These are phyloP conservation scores for Ptilorrhoa leucosticta DNA, from an alignment of 2,113 vertebrate genomes.

Conservation along the genomic window DNA sequence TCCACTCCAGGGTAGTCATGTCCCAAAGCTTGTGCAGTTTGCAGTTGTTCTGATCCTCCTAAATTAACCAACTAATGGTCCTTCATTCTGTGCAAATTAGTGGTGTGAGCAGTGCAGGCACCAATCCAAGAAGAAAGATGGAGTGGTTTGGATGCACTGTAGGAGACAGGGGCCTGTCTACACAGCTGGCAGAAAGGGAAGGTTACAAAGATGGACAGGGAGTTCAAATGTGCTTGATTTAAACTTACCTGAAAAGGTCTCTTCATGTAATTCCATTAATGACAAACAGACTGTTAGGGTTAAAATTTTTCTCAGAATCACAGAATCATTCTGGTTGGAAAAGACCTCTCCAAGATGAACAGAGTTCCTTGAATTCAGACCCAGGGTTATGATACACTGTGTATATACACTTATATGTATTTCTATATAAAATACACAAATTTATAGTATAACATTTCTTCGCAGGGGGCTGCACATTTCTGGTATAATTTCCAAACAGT, in stretches of 20 bases:
- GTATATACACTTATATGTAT: rapidly evolving
- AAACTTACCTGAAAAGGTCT: neutral
- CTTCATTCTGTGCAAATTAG: neutral
- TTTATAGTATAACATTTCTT: neutral
- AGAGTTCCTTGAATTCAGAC: too few relatives aligned
- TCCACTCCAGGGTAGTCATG: too few relatives aligned
- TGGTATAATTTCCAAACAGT: neutral
- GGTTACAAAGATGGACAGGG: neutral
- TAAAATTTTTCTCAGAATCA: neutral
- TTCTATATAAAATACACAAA: neutral
- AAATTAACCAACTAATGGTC: neutral
- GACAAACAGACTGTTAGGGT: neutral
- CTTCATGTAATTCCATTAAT: neutral
- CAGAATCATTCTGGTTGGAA: neutral
- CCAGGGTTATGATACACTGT: neutral
- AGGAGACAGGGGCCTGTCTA: neutral
- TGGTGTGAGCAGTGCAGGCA: neutral
- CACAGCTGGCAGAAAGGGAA: neutral
- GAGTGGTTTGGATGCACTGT: neutral
- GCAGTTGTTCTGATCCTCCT: neutral
- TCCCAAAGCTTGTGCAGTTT: neutral
- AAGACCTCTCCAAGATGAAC: neutral
- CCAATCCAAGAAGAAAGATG: neutral
- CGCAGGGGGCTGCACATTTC: neutral
- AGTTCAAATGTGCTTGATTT: neutral